Base-by-base conservation (phyloP, 2,888 invertebrate species). In the Frankliniella fusca region DNA sequence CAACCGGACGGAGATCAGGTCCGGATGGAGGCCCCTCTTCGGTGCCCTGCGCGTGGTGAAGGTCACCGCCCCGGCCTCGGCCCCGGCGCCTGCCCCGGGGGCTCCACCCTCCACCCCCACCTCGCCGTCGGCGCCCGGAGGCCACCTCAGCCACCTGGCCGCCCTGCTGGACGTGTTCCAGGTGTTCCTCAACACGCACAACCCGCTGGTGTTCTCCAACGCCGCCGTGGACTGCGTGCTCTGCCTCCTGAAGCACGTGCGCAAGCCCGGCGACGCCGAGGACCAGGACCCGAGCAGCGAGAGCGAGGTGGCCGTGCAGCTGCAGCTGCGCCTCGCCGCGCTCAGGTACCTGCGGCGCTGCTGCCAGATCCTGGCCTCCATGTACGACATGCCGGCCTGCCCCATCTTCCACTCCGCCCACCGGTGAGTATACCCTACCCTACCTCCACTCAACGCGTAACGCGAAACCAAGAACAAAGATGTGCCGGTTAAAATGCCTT, bases 1-100 rank as follows among this genome's bases (percentile, higher is more conserved):
- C 0, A 97, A 96, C 87, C 91, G 96, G 85, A 94, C 94, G 83
- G 97, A 98, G 89, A 97, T 98, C 79, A 92, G 95, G 85, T 97
- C 97, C 0, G 98, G 98, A 0, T 99, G 98, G 98, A 91, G 98
- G 82, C 97, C 98, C 0, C 89, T 99, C 1, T 99, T 99, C 87
- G 97, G 97, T 18, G 97, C 98, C 0, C 89, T 99, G 80, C 92
- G 97, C 28, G 96, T 97, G 80, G 97, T 97, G 0, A 76, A 76
- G 27, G 70, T 76, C 12, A 27, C 70, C 9, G 70, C 38, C 38
- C 38, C 38, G 38, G 38, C 38, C 38, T 38, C 5, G 5, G 38
- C 38, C n/a, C n/a, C 70, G 27, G 23, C 70, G 23, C 27, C 70
- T 87, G 23, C 70, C 0, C 61, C 84, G 49, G 23, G 83, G 48